These are phyloP conservation scores for Choloepus didactylus DNA, from an alignment of 2,797 vertebrate species.

Conservation along the genomic window DNA sequence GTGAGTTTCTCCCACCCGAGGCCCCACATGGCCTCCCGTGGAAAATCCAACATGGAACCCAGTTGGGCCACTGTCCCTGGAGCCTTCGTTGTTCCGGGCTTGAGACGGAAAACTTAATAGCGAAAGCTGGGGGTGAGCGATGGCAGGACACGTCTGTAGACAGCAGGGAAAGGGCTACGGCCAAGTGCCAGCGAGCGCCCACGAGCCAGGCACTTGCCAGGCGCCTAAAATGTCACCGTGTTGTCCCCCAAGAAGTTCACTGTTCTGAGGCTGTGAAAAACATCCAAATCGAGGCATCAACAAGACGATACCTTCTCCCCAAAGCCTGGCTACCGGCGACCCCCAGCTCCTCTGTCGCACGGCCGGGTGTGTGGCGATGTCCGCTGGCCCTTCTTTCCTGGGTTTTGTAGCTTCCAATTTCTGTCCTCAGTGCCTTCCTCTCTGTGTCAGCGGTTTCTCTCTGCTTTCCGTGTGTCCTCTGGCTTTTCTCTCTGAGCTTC, in stretches of 20 bases:
- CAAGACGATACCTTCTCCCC: background rate
- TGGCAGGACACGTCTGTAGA: accelerated
- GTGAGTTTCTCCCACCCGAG: conserved; percentile 88
- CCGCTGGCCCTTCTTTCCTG: too few relatives aligned
- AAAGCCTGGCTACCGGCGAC: too few relatives aligned
- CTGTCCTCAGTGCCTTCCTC: too few relatives aligned
- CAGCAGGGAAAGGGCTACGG: background rate
- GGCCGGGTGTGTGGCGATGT: too few relatives aligned
- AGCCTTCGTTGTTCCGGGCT: background rate
- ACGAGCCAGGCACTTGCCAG: background rate
- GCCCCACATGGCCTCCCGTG: background rate
- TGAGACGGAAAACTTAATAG: background rate
- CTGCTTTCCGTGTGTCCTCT: too few relatives aligned
- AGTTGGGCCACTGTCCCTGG: background rate
- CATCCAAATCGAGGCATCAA: too few relatives aligned
- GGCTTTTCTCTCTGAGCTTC: too few relatives aligned
- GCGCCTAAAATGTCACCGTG: too few relatives aligned
- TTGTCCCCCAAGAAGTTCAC: background rate
- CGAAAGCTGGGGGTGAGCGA: background rate
- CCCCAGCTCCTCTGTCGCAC: too few relatives aligned
- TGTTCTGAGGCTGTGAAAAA: too few relatives aligned
- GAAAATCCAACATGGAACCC: background rate
- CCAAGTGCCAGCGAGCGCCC: background rate
- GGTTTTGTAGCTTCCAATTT: too few relatives aligned
- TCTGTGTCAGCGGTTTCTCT: too few relatives aligned